These are phyloP conservation scores for Drosophila sp. DNA, from an alignment of 1,140 invertebrate species.

Conservation along the genomic window DNA sequence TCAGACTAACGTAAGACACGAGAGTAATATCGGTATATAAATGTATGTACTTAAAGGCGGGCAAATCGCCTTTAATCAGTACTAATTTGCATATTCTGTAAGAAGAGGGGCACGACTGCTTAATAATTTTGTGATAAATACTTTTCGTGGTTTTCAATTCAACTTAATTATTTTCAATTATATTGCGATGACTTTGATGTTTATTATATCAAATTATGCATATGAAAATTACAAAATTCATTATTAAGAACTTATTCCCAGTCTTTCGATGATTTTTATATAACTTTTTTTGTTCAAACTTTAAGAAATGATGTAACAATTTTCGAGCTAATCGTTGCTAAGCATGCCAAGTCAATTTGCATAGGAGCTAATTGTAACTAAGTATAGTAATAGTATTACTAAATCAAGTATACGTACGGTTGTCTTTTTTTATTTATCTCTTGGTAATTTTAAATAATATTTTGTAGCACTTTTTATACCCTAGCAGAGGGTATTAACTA, in stretches of 20 bases:
- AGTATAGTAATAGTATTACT: conserved; percentile 10
- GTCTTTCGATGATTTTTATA: conserved; percentile 26
- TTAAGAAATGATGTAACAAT: conserved; percentile 41
- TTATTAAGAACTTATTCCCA: conserved; percentile 19
- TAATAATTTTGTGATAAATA: neutral
- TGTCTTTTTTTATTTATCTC: conserved; percentile 4
- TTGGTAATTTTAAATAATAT: neutral
- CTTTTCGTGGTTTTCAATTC: neutral
- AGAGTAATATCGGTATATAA: neutral
- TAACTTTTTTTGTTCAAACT: conserved; percentile 5
- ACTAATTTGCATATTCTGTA: neutral
- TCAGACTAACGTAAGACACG: neutral
- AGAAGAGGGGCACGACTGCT: neutral
- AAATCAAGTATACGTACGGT: conserved; percentile 61
- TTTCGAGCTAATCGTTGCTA: conserved; percentile 18
- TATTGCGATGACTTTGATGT: conserved; percentile 15
- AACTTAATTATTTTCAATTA: neutral
- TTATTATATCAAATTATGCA: conserved; percentile 24
- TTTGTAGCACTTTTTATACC: conserved; percentile 11
- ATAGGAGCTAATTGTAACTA: conserved; percentile 26
- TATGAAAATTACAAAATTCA: conserved; percentile 21
- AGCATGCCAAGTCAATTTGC: conserved; percentile 40
- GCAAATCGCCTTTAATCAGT: conserved; percentile 1
- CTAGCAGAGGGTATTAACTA: neutral
- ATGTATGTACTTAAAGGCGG: neutral